Evolutionary conservation across 2,888 invertebrate species (phyloP).

Genomic region (Amiota mariae): DNA sequence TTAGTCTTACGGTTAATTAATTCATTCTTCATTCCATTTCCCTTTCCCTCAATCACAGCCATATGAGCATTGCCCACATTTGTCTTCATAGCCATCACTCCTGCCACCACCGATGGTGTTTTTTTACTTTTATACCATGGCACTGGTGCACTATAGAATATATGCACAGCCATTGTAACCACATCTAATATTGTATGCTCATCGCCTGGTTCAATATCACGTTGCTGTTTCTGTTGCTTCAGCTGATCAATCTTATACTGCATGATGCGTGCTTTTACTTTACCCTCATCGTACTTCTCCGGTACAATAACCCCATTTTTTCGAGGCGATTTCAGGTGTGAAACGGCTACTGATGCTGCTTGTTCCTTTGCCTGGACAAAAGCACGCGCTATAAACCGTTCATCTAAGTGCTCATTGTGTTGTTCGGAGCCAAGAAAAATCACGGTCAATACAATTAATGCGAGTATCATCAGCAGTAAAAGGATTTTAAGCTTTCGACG

Average conservation of each 20-base stretch:
- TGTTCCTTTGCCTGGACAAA: slow-evolving; percentile 51
- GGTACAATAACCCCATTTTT: slow-evolving; percentile 69
- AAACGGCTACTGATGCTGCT: slow-evolving; percentile 29
- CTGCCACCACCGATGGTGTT: background rate
- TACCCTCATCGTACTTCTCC: slow-evolving; percentile 73
- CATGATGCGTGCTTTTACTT: slow-evolving; percentile 71
- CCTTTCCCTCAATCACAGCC: slow-evolving; percentile 34
- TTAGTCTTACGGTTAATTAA: too few species aligned
- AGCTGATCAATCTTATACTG: slow-evolving; percentile 70
- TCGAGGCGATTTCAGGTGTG: slow-evolving; percentile 54
- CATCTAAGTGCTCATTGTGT: slow-evolving; percentile 64
- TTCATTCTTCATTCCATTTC: too few species aligned
- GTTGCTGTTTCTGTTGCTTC: slow-evolving; percentile 56
- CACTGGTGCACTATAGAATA: slow-evolving; percentile 72
- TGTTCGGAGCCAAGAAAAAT: slow-evolving; percentile 65
- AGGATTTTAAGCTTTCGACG: slow-evolving; percentile 71
- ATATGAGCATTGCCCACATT: background rate
- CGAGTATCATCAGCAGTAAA: slow-evolving; percentile 66
- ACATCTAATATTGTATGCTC: slow-evolving; percentile 61
- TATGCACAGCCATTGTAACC: slow-evolving; percentile 69
- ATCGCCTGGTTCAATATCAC: slow-evolving; percentile 60
- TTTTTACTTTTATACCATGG: slow-evolving; percentile 72
- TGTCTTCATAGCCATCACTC: too few species aligned
- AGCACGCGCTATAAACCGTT: slow-evolving; percentile 62
- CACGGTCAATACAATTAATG: slow-evolving; percentile 67